A percentile compares a stretch with the other conserved stretches of the same genome.
These are phyloP conservation scores for Ellobius talpinus DNA, from an alignment of 2,113 vertebrate genomes.

Conservation along the genomic window DNA sequence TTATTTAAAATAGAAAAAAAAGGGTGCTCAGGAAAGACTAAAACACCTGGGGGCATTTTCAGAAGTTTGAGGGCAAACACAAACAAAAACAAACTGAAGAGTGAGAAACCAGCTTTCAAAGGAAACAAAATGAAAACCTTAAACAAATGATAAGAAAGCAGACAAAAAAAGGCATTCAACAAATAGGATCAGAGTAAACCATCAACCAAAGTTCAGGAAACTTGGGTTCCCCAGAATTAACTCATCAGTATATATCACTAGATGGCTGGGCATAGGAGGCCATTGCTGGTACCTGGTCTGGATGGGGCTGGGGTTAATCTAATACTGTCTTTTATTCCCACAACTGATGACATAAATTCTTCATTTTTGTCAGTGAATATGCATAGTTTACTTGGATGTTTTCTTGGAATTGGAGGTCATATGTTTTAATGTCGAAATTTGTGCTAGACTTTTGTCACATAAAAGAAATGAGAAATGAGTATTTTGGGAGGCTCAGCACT, in stretches of 20 bases:
- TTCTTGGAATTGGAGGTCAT: constrained; percentile 32
- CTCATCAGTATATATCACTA: neutral
- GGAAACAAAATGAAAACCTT: neutral
- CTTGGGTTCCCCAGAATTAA: neutral
- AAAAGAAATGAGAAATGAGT: constrained; percentile 38
- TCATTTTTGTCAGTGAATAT: constrained; percentile 21
- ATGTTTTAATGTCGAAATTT: constrained; percentile 44
- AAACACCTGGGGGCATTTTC: neutral
- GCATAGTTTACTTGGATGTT: neutral
- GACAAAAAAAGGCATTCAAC: neutral
- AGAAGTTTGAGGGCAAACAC: neutral
- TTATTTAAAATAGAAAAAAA: neutral
- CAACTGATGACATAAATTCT: neutral
- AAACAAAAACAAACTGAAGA: neutral
- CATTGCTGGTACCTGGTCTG: neutral
- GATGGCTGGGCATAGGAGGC: neutral
- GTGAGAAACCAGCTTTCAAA: neutral
- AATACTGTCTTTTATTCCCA: neutral
- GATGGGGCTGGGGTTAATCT: neutral
- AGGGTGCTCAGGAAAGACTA: neutral
- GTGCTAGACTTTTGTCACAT: neutral
- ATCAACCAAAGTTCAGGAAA: neutral
- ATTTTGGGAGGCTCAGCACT: constrained; percentile 21
- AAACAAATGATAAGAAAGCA: neutral
- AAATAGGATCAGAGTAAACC: neutral